These are phyloP conservation scores for Muschampia plurimacula DNA, from an alignment of 2,888 invertebrate genomes.

Conservation along the genomic window DNA sequence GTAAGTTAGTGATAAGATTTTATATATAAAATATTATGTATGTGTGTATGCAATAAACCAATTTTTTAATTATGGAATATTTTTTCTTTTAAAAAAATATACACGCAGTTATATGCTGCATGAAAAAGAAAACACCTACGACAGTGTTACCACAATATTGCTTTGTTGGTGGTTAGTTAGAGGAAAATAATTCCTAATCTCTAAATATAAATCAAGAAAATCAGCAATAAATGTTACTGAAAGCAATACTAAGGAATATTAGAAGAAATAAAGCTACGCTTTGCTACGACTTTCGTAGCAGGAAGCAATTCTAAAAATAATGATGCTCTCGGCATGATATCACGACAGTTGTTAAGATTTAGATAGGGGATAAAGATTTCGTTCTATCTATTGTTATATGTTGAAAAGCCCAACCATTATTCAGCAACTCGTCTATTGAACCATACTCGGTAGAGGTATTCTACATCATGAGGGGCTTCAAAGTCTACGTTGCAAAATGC, in stretches of 20 bases:
- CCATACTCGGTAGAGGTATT: background rate
- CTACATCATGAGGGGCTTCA: background rate
- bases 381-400: background rate
- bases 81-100: too few species aligned
- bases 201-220: conserved; percentile 7
- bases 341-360: background rate
- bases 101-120: too few species aligned
- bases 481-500: background rate
- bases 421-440: background rate
- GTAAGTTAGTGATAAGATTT: too few species aligned
- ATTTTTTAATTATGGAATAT: too few species aligned
- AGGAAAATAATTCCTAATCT: conserved; percentile 1
- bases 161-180: background rate
- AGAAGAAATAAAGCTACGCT: background rate
- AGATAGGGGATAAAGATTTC: background rate
- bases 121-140: too few species aligned
- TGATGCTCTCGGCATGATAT: background rate
- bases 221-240: conserved; percentile 10
- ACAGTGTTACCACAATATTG: background rate
- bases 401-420: background rate
- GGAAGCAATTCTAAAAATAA: background rate
- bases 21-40: too few species aligned
- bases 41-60: too few species aligned
- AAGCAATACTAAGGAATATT: background rate
- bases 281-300: background rate